These are phyloP conservation scores for Manis pentadactyla DNA, from an alignment of 2,797 vertebrate species.

Conservation along the genomic window DNA sequence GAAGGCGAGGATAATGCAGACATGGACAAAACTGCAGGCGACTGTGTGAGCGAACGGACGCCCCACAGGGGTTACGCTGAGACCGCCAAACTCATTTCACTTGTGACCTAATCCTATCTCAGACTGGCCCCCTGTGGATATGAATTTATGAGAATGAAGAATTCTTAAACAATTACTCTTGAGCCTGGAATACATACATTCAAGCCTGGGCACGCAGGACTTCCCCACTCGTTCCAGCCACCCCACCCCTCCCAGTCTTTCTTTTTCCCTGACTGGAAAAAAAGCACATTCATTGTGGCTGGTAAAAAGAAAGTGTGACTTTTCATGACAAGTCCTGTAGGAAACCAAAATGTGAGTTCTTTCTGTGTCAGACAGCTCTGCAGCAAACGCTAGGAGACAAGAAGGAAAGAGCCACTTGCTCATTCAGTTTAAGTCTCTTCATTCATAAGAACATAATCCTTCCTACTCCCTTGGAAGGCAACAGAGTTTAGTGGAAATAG, in stretches of 20 bases:
- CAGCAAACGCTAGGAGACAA: not conserved
- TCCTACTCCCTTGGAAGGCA: not conserved
- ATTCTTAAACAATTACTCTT: slow-evolving; percentile 85
- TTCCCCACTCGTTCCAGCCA: slow-evolving; percentile 35
- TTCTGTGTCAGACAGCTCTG: not conserved
- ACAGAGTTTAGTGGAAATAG: not conserved
- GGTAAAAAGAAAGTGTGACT: slow-evolving; percentile 50
- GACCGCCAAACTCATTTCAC: slow-evolving; percentile 82
- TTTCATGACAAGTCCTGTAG: slow-evolving; percentile 58
- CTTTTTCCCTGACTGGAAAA: not conserved
- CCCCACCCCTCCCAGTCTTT: not conserved
- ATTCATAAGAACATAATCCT: not conserved
- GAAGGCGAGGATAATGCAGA: slow-evolving; percentile 78
- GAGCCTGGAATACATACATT: slow-evolving; percentile 63
- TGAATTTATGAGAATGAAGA: slow-evolving; percentile 84
- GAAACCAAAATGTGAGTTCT: slow-evolving; percentile 14
- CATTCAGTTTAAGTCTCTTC: slow-evolving; percentile 36
- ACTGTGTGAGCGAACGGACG: slow-evolving; percentile 53
- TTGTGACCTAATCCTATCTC: slow-evolving; percentile 84
- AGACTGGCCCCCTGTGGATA: slow-evolving; percentile 82
- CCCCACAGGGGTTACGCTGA: slow-evolving; percentile 78
- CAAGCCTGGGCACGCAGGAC: slow-evolving; percentile 67
- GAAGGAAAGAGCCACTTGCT: slow-evolving; percentile 29
- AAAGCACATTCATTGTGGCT: slow-evolving; percentile 55
- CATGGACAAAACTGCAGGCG: slow-evolving; percentile 60